Percentiles rank a stretch among this genome's conserved stretches.
Conservation (phyloP, 1,140 invertebrate species). For the Metaphire vulgaris region DNA sequence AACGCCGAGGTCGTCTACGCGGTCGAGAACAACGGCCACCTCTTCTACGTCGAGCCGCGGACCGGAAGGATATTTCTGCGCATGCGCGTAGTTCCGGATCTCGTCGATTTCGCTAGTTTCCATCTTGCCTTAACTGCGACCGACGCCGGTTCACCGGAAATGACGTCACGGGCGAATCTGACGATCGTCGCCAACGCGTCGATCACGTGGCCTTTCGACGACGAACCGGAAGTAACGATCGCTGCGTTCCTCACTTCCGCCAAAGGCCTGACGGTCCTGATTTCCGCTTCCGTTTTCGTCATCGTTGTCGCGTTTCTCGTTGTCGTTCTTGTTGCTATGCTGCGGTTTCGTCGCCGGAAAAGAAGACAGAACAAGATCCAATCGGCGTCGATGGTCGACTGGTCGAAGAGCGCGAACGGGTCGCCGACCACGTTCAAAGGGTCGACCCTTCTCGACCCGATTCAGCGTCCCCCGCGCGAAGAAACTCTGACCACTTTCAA, state of each 20-base stretch:
- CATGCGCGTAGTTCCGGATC: too few species aligned
- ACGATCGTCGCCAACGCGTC: neutral
- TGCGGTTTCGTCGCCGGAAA: neutral
- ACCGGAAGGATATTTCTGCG: neutral
- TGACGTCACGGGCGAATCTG: neutral
- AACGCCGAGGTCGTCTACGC: neutral
- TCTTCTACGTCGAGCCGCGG: neutral
- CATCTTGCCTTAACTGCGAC: neutral
- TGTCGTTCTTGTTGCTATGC: neutral
- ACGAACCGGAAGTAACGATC: neutral
- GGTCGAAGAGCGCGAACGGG: neutral
- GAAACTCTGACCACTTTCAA: neutral
- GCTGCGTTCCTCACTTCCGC: neutral
- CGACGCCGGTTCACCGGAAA: neutral
- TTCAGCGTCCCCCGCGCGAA: neutral
- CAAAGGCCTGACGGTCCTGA: neutral
- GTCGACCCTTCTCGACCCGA: neutral
- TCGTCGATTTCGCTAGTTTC: neutral
- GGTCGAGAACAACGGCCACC: neutral
- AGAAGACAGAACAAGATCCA: neutral
- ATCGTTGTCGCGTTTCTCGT: neutral
- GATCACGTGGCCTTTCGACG: neutral
- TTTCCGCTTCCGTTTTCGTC: neutral
- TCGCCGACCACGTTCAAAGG: neutral
- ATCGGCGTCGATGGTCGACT: neutral